Evolutionary conservation across 2,888 invertebrate species (phyloP), one percentile per base, ranked within the genome.

Genomic region (Thumatha senex): DNA sequence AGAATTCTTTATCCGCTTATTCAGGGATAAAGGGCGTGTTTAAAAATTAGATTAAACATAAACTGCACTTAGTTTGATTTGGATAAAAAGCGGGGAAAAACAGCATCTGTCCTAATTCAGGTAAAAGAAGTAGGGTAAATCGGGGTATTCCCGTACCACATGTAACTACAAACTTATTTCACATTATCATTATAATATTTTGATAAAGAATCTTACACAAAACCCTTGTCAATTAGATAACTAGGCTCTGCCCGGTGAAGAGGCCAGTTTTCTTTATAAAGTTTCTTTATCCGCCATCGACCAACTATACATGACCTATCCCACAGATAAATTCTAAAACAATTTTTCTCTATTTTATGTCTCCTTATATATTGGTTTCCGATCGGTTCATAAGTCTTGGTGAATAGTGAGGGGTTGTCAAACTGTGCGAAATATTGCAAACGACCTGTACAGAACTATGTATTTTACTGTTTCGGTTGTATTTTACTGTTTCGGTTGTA

Each of bases 381-480:
- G 13, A 29, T 46, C 34, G 43, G 56, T 57, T 56, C 62, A 64
- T 70, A 68, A 70, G 68, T 70, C 68, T 65, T 52, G 11, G 44
- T 30, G 30, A 61, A 51, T 55, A 35, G 60, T 52, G 58, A 54
- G 58, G 48, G 50, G 40, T 56, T 63, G 71, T 65, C 65, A 68
- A 59, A 54, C 45, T 56, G 54, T 11, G 42, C 42, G 43, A 68
- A 68, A 67, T 70, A 68, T 65, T 61, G 63, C 58, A 54, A 67
- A 56, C 55, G 53, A 55, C 54, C 48, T 44, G 40, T 56, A 53
- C 46, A 49, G 54, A 46, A 42, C 18, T 24, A 24, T 24, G 18
- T 24, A 24, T 24, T 24, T 24, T 24, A 24, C 18, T 24, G 18
- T 24, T 24, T 5, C 18, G 18, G 18, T 24, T 50, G 48, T 67